Conservation (phyloP, 92 coral and sea anemone genomes). For the Porites lobata region DNA sequence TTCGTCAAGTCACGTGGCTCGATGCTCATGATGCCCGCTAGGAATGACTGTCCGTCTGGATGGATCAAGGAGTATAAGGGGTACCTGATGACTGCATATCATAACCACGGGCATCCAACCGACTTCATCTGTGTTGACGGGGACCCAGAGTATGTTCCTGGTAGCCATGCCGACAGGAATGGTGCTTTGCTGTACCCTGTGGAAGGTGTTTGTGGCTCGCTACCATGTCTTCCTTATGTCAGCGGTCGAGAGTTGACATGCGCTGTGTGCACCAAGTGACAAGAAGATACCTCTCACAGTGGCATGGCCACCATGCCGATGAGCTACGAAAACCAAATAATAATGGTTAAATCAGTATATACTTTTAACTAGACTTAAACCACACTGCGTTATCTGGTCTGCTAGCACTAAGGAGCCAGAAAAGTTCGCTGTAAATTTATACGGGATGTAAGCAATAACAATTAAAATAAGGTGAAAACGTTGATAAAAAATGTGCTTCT, state of each 20-base stretch:
- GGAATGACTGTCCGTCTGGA: slow-evolving; percentile 36
- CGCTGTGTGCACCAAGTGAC: slow-evolving; percentile 13
- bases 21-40: slow-evolving; percentile 73
- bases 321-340: too few relatives aligned
- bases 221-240: slow-evolving; percentile 19
- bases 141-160: slow-evolving; percentile 39
- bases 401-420: too few relatives aligned
- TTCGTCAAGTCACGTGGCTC: slow-evolving; percentile 40
- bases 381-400: too few relatives aligned
- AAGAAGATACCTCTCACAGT: too few relatives aligned
- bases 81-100: slow-evolving; percentile 67
- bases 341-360: too few relatives aligned
- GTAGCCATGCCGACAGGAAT: slow-evolving; percentile 3
- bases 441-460: too few relatives aligned
- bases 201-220: slow-evolving; percentile 6
- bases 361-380: too few relatives aligned
- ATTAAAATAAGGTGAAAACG: too few relatives aligned
- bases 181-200: slow-evolving; percentile 16
- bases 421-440: too few relatives aligned
- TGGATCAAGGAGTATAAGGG: slow-evolving; percentile 71
- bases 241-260: slow-evolving; percentile 3
- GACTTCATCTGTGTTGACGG: slow-evolving; percentile 74
- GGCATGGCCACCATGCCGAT: too few relatives aligned
- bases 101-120: slow-evolving; percentile 38
- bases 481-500: too few relatives aligned